Conservation (phyloP, 2,888 invertebrate species). For the Gari tellinella region DNA sequence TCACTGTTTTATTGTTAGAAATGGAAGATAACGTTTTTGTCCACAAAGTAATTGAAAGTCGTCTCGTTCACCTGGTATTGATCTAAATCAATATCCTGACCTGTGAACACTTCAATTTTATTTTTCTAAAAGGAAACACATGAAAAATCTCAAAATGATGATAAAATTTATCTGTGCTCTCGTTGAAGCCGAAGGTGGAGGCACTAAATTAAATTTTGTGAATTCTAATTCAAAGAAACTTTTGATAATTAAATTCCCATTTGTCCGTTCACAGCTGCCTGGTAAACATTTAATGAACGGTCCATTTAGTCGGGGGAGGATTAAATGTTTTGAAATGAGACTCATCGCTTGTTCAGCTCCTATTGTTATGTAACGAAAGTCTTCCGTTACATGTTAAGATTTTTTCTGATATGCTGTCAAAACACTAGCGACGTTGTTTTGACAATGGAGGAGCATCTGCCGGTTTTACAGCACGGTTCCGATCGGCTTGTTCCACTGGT, state of each 20-base stretch:
- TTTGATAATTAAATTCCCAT: slow-evolving; percentile 42
- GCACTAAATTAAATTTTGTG: slow-evolving; percentile 10
- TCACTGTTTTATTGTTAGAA: no score
- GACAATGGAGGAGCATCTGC: slow-evolving; percentile 5
- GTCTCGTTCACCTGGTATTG: no score
- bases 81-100: no score
- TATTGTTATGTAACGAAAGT: slow-evolving; percentile 40
- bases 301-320: slow-evolving; percentile 35
- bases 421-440: slow-evolving; percentile 8
- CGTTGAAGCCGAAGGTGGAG: not conserved
- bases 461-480: not conserved
- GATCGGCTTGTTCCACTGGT: not conserved
- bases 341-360: slow-evolving; percentile 30
- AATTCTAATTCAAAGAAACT: slow-evolving; percentile 22
- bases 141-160: slow-evolving; percentile 7
- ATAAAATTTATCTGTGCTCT: slow-evolving; percentile 13
- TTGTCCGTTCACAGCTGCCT: slow-evolving; percentile 32
- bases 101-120: no score
- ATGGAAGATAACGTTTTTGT: no score
- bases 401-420: slow-evolving; percentile 22
- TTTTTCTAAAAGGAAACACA: not conserved
- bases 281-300: slow-evolving; percentile 18
- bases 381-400: slow-evolving; percentile 37
- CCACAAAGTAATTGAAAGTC: no score
- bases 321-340: slow-evolving; percentile 17